Percentiles rank a stretch among this genome's conserved stretches.
Evolutionary conservation across 2,113 vertebrate species (phyloP).

Genomic region (Heliornis fulica): DNA sequence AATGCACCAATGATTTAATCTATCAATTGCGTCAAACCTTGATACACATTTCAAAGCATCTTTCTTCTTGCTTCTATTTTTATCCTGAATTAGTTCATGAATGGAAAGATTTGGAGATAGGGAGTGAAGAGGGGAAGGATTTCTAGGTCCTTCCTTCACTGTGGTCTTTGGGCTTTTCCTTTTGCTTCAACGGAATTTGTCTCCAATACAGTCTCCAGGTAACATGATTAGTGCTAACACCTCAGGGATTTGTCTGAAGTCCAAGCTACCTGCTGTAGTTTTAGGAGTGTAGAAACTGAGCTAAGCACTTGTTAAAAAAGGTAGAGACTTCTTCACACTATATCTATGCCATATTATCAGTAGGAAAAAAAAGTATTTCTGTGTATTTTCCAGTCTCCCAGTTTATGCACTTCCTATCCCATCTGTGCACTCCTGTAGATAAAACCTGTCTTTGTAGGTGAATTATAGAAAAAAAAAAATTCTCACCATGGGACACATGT

Average conservation of each 20-base stretch:
- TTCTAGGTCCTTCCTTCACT: background rate
- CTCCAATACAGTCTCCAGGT: background rate
- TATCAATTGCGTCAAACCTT: background rate
- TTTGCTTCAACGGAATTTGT: background rate
- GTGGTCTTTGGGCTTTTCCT: background rate
- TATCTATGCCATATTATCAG: background rate
- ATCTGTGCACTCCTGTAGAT: background rate
- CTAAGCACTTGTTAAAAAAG: background rate
- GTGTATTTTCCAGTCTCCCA: background rate
- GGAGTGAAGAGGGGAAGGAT: background rate
- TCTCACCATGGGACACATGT: background rate
- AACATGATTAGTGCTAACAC: background rate
- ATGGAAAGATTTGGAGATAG: background rate
- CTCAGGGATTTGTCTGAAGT: background rate
- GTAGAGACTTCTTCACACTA: background rate
- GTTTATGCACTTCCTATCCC: background rate
- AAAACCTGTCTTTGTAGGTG: background rate
- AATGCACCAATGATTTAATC: background rate
- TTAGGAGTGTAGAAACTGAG: background rate
- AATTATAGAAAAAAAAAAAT: background rate
- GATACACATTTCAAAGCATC: background rate
- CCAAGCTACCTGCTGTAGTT: background rate
- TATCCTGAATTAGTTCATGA: background rate
- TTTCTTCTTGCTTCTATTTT: background rate
- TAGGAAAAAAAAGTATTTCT: background rate